phyloP scores from a whole-genome alignment of 2,888 invertebrate species.

The Lobophora halterata region DNA sequence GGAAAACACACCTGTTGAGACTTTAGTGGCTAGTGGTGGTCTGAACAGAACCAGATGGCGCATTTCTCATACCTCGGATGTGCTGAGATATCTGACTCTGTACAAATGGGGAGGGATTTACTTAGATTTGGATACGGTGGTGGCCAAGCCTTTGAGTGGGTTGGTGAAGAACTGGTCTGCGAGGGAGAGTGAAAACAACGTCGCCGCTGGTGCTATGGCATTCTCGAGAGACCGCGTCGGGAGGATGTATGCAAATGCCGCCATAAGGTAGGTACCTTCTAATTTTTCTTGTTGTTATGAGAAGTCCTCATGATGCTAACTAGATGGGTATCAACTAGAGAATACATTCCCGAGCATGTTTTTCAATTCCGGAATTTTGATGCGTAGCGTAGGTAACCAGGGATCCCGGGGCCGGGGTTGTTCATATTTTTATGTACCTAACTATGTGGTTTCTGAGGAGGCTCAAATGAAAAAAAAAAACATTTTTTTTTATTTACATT shows the following conservation, averaged over 20 bases:
- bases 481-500: no score
- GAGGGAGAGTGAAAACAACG: constrained; percentile 79
- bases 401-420: no score
- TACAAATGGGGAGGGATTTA: constrained; percentile 90
- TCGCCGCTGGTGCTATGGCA: constrained; percentile 85
- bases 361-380: no score
- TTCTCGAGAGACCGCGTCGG: constrained; percentile 60
- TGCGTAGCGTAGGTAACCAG: no score
- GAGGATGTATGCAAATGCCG: constrained; percentile 34
- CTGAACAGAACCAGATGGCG: constrained; percentile 76
- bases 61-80: constrained; percentile 83
- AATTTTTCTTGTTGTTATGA: neutral
- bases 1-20: constrained; percentile 78
- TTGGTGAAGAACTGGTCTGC: constrained; percentile 83
- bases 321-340: no score
- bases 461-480: no score
- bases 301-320: no score
- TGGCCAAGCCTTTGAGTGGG: constrained; percentile 80
- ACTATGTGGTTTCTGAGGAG: no score
- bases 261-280: constrained; percentile 32
- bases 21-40: constrained; percentile 69
- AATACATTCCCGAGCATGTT: no score
- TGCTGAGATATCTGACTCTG: constrained; percentile 84
- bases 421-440: no score
- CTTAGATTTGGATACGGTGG: constrained; percentile 87